Conservation (phyloP, 2,888 invertebrate species). For the Phania funesta region DNA sequence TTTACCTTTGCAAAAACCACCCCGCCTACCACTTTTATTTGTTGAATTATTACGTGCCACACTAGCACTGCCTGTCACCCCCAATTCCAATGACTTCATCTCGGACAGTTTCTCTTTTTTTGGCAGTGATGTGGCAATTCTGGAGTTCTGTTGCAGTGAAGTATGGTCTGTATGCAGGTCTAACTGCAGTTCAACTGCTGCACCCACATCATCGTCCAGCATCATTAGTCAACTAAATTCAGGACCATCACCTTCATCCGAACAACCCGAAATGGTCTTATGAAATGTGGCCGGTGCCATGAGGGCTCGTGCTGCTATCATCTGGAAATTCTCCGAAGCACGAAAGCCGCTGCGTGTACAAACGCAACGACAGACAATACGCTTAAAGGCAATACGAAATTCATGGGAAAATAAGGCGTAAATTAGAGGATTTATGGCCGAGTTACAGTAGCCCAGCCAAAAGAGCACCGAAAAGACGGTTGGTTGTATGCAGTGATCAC, state of each 20-base stretch:
- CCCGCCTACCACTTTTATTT: slow-evolving; percentile 71
- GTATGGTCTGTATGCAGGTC: neutral
- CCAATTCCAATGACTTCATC: slow-evolving; percentile 40
- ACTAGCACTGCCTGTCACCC: neutral
- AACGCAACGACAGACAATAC: slow-evolving; percentile 92
- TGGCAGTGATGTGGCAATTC: slow-evolving; percentile 71
- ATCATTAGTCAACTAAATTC: slow-evolving; percentile 80
- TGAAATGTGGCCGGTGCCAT: slow-evolving; percentile 80
- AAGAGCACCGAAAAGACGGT: slow-evolving; percentile 94
- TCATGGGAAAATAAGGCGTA: slow-evolving; percentile 97
- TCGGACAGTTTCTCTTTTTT: slow-evolving; percentile 11
- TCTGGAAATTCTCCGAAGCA: slow-evolving; percentile 80
- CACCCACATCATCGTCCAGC: slow-evolving; percentile 68
- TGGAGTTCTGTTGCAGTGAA: slow-evolving; percentile 51
- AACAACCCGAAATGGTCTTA: slow-evolving; percentile 79
- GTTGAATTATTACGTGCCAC: slow-evolving; percentile 31
- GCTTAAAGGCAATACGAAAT: slow-evolving; percentile 96
- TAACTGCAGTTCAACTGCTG: neutral
- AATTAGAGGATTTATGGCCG: slow-evolving; percentile 96
- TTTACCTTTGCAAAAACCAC: slow-evolving; percentile 75
- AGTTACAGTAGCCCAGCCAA: slow-evolving; percentile 99
- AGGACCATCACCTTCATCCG: slow-evolving; percentile 77
- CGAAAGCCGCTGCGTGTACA: slow-evolving; percentile 82
- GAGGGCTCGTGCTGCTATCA: slow-evolving; percentile 78
- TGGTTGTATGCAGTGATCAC: slow-evolving; percentile 90